A percentile compares a stretch with the other conserved stretches of the same genome.
Evolutionary conservation across 2,113 vertebrate species (phyloP).

Genomic region (Saccopteryx leptura): DNA sequence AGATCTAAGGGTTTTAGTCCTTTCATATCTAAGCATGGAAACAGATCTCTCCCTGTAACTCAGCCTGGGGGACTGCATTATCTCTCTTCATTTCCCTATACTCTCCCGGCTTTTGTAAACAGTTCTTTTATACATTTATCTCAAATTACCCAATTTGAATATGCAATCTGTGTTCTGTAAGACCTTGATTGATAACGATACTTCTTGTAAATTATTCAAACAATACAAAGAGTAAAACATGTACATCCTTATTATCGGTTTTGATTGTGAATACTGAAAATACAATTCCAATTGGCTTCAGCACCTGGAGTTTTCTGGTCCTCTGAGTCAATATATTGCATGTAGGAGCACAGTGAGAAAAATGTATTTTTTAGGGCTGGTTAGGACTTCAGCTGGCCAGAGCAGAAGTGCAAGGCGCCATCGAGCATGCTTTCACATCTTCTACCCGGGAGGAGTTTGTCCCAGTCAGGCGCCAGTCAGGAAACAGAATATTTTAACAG

Average conservation of each 20-base stretch:
- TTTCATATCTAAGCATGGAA: constrained; percentile 5
- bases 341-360: background rate
- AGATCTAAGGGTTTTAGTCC: constrained; percentile 17
- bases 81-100: constrained; percentile 11
- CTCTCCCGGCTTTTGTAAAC: background rate
- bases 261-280: constrained; percentile 52
- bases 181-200: background rate
- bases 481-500: constrained; percentile 14
- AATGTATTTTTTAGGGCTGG: background rate
- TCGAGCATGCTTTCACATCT: background rate
- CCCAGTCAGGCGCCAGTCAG: background rate
- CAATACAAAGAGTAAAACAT: constrained; percentile 8
- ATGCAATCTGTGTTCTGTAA: constrained; percentile 39
- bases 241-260: background rate
- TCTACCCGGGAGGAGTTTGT: background rate
- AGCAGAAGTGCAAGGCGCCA: background rate
- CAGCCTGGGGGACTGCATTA: background rate
- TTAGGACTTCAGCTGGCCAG: background rate
- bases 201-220: constrained; percentile 56
- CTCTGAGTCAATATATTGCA: background rate
- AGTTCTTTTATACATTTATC: constrained; percentile 35
- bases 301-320: background rate
- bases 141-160: constrained; percentile 35
- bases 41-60: background rate
- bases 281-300: constrained; percentile 12